Base-by-base conservation (phyloP, 2,797 vertebrate species). In the Pipistrellus kuhlii region DNA sequence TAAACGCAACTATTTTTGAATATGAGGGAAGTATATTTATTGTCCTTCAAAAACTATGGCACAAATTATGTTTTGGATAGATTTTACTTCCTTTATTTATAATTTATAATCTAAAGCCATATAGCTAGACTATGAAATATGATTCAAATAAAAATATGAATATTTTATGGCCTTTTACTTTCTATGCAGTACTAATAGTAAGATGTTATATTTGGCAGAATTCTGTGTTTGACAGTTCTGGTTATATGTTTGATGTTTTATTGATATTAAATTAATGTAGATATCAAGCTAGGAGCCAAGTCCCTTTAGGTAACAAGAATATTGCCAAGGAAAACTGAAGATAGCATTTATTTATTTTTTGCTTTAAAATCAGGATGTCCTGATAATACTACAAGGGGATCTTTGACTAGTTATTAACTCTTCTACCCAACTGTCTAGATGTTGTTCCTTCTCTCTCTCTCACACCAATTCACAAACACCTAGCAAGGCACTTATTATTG, bases 181-280 rank as follows among this genome's bases (percentile, higher is more conserved):
- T 96, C 64, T 73, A 59, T 92, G 25, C 12, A 92, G 21, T 57
- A 69, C 18, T 94, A 53, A 85, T 90, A 93, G 59, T 94, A 91
- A 93, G 20, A 87, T 83, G 64, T 88, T 93, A 62, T 62, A 64
- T 86, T 85, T 89, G 84, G 53, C 80, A 90, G 27, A 80, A 88
- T 90, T 85, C 25, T n/a, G 32, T 88, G 38, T 86, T 90, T 94
- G 75, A 88, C 62, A 94, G 21, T 75, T 96, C 71, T 91, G 62
- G 27, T 92, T 82, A 85, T 72, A 86, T 73, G 41, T 55, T 88
- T 90, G 57, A 75, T 83, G 30, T 92, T 92, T 83, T 84, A 93
- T 84, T 95, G 78, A 94, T 90, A 91, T 66, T 81, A 96, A 92
- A 84, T 90, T 86, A 90, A 93, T 93, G 48, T 51, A 96, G 88